Conservation (phyloP, 2,888 invertebrate genomes). For the Sesamia inferens region DNA sequence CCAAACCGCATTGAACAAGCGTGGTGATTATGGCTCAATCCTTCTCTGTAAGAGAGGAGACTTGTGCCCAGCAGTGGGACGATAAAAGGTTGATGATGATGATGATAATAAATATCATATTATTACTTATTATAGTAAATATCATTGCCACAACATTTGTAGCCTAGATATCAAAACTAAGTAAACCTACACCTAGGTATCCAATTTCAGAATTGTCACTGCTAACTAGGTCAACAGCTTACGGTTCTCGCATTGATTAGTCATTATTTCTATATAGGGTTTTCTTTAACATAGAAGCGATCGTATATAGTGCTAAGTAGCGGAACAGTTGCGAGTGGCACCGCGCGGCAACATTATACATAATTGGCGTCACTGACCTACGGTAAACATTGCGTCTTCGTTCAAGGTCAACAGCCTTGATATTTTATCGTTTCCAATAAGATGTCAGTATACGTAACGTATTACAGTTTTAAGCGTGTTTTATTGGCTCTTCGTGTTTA, state of each 20-base stretch:
- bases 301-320: slow-evolving; percentile 52
- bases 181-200: slow-evolving; percentile 36
- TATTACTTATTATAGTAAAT: slow-evolving; percentile 11
- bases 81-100: too few species aligned
- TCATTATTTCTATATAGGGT: slow-evolving; percentile 52
- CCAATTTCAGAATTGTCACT: slow-evolving; percentile 47
- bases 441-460: slow-evolving; percentile 60
- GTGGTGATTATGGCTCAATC: too few species aligned
- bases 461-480: slow-evolving; percentile 52
- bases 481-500: slow-evolving; percentile 51
- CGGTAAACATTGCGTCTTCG: slow-evolving; percentile 67
- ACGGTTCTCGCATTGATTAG: slow-evolving; percentile 55
- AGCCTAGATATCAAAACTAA: slow-evolving; percentile 27
- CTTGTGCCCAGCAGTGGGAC: too few species aligned
- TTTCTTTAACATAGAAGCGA: slow-evolving; percentile 38
- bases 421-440: slow-evolving; percentile 65
- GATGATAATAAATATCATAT: too few species aligned
- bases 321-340: slow-evolving; percentile 53
- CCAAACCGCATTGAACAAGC: too few species aligned
- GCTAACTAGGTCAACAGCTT: slow-evolving; percentile 44
- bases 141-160: slow-evolving; percentile 17
- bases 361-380: slow-evolving; percentile 71
- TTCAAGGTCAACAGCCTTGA: slow-evolving; percentile 68
- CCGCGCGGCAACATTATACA: slow-evolving; percentile 54
- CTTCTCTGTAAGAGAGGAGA: too few species aligned